Evolutionary conservation across 2,113 vertebrate genomes (phyloP), one percentile per base, ranked within the genome.

Genomic region (Hepsetus odoe): DNA sequence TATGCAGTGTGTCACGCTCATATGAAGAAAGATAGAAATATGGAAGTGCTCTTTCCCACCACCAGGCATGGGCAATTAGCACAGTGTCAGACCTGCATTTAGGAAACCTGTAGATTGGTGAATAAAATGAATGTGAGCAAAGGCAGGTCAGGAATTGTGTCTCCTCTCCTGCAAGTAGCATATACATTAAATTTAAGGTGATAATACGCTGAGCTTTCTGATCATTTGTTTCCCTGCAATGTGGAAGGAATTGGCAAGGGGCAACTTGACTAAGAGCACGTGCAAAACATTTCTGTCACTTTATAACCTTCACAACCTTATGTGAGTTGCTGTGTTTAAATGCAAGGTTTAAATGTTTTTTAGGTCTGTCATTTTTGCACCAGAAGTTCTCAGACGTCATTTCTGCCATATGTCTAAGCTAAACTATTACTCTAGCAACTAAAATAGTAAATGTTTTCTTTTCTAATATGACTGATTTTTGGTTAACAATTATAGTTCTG

Each of bases 221-320:
- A 55, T 20, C 22, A 24, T 20, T 55, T 12, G 38, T 58, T 38
- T 40, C n/a, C n/a, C 35, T 35, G 26, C 14, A n/a, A 46, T 56
- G 7, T 59, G 33, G 33, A 16, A 42, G 22, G 13, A 35, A 28
- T 58, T 58, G 42, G 55, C 8, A 55, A 22, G 51, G 22, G 51
- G 24, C 51, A 55, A 22, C 24, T 55, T 24, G n/a, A 55, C 18
- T 55, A 22, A 55, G 24, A 55, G n/a, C 51, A 55, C n/a, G n/a
- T 55, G 51, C 51, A 55, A 55, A 55, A 55, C 51, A 55, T 55
- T 55, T 55, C 51, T 55, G 7, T 22, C n/a, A 55, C 35, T 65
- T 38, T 65, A 38, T 20, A 35, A 65, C 61, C 61, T 35, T 22
- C 20, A 62, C 56, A 38, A 35, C 35, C 18, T 18, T 22, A 35